A percentile compares a stretch with the other conserved stretches of the same genome.
These are phyloP conservation scores for Motacilla alba DNA, from an alignment of 2,113 vertebrate species.

Conservation along the genomic window DNA sequence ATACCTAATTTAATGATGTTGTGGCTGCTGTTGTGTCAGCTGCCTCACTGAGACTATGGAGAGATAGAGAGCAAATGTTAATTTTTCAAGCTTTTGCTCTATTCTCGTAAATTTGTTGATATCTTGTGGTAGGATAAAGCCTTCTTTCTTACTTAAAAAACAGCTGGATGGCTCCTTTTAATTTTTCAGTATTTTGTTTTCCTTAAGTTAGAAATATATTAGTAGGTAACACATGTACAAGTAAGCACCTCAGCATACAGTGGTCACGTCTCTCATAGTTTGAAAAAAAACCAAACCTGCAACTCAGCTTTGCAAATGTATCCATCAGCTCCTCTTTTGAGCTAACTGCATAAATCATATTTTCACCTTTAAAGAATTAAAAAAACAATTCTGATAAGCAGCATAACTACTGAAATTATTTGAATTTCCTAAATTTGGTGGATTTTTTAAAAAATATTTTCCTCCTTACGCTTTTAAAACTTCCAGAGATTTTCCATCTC, in stretches of 20 bases:
- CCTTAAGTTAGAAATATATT: not conserved
- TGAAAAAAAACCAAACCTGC: not conserved
- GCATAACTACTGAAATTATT: not conserved
- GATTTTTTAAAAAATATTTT: accelerated
- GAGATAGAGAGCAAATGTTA: not conserved
- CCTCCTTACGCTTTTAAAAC: not conserved
- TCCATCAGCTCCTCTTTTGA: not conserved
- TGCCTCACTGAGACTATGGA: not conserved
- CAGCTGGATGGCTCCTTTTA: not conserved
- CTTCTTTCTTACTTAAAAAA: not conserved
- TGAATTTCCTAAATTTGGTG: not conserved
- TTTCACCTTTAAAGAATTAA: not conserved
- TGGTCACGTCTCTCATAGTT: accelerated
- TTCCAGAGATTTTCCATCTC: not conserved
- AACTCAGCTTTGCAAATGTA: not conserved
- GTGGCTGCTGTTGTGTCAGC: not conserved
- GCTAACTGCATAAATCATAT: not conserved
- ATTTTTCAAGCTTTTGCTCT: not conserved
- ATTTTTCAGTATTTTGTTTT: not conserved
- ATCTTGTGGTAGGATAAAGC: not conserved
- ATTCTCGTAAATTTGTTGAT: not conserved
- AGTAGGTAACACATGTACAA: not conserved
- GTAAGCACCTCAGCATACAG: not conserved
- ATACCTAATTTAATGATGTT: not conserved
- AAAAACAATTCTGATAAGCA: not conserved